Percentiles rank a stretch among this genome's conserved stretches.
Evolutionary conservation across 2,888 invertebrate genomes (phyloP).

Genomic region (Conus canariensis): DNA sequence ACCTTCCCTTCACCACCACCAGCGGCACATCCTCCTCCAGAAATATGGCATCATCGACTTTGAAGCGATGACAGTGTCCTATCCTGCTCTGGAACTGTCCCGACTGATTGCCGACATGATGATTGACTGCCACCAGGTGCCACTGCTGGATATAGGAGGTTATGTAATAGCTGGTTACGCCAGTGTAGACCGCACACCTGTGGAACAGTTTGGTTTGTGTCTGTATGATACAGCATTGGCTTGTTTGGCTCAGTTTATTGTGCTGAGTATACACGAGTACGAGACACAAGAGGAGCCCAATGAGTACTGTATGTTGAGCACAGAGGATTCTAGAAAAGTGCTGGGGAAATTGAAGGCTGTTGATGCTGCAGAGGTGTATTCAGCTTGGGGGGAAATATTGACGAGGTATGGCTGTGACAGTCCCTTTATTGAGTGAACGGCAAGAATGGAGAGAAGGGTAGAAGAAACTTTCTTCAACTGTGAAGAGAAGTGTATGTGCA

Average conservation of each 20-base stretch:
- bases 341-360: not conserved
- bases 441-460: not conserved
- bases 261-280: slow-evolving; percentile 19
- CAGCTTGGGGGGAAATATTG: slow-evolving; percentile 18
- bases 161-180: slow-evolving; percentile 33
- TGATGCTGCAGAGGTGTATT: not conserved
- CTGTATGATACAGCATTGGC: slow-evolving; percentile 26
- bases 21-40: not conserved
- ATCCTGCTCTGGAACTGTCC: slow-evolving; percentile 29
- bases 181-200: not conserved
- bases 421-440: not conserved
- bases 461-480: too few species aligned
- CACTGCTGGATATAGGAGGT: slow-evolving; percentile 22
- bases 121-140: slow-evolving; percentile 30
- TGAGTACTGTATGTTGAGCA: not conserved
- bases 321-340: not conserved
- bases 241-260: slow-evolving; percentile 34
- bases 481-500: not conserved
- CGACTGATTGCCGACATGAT: slow-evolving; percentile 43
- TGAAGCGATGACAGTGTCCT: slow-evolving; percentile 37
- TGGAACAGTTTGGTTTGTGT: slow-evolving; percentile 19
- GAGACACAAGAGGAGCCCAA: not conserved
- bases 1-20: not conserved
- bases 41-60: slow-evolving; percentile 45
- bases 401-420: not conserved